Percentiles rank a stretch among this genome's conserved stretches.
Evolutionary conservation across 1,140 invertebrate species (phyloP).

Genomic region (Oryctes rhinoceros): DNA sequence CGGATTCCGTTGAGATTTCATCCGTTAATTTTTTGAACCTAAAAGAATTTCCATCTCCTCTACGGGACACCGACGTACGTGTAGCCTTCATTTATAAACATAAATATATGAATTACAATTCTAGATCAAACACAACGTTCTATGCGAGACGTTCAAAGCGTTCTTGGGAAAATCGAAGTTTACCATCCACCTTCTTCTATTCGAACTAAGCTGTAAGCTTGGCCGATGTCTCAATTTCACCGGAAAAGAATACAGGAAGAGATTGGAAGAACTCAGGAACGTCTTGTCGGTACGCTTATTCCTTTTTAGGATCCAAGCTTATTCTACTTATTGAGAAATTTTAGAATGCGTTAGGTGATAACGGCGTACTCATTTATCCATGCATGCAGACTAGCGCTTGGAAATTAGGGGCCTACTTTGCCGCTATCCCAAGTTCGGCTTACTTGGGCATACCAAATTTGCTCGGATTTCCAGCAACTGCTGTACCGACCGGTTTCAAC

Average conservation of each 20-base stretch:
- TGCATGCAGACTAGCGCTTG: conserved; percentile 19
- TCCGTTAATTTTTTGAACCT: neutral
- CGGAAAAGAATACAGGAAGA: neutral
- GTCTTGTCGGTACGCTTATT: conserved; percentile 9
- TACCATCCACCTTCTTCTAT: neutral
- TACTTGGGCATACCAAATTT: conserved; percentile 81
- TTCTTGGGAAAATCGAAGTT: conserved; percentile 20
- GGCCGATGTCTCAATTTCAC: neutral
- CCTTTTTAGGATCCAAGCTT: too few relatives aligned
- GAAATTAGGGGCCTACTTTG: neutral
- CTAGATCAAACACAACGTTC: too few relatives aligned
- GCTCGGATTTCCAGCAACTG: conserved; percentile 77
- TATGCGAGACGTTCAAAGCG: neutral
- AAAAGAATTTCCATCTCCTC: neutral
- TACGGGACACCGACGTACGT: neutral
- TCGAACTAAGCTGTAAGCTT: neutral
- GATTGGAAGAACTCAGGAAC: neutral
- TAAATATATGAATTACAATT: too few relatives aligned
- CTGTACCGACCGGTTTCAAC: conserved; percentile 64
- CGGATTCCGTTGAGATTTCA: neutral
- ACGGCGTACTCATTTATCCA: conserved; percentile 45
- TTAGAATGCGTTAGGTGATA: conserved; percentile 50
- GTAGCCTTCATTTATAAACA: neutral
- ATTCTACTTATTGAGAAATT: neutral
- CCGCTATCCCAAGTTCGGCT: conserved; percentile 65